Percentiles rank a stretch among this genome's conserved stretches.
phyloP scores from a whole-genome alignment of 2,113 vertebrate genomes.

The Chaenocephalus aceratus region DNA sequence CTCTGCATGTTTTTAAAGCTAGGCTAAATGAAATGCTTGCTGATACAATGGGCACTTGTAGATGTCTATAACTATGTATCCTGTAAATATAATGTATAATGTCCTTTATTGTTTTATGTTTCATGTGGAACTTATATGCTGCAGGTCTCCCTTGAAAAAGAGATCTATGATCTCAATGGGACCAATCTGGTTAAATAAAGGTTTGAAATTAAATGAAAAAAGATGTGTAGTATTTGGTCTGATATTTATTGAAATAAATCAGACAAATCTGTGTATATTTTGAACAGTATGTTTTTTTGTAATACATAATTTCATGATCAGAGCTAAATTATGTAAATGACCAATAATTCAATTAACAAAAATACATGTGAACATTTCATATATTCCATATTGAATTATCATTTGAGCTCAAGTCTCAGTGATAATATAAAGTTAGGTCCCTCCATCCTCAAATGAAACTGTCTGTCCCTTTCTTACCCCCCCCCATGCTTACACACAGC shows the following conservation, averaged over 20 bases:
- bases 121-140: no score
- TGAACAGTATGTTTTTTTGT: not conserved
- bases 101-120: no score
- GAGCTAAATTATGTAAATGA: not conserved
- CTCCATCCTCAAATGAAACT: conserved; percentile 6
- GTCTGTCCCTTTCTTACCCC: not conserved
- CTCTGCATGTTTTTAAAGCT: no score
- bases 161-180: no score
- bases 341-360: not conserved
- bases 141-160: no score
- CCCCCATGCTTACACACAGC: conserved; percentile 46
- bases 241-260: not conserved
- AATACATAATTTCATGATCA: not conserved
- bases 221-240: not conserved
- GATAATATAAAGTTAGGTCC: not conserved
- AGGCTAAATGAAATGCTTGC: no score
- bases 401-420: not conserved
- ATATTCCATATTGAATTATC: no score
- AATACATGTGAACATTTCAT: not conserved
- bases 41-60: no score
- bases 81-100: no score
- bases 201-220: no score
- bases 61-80: no score
- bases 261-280: not conserved
- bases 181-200: no score